Percentiles rank a stretch among this genome's conserved stretches.
These are phyloP conservation scores for Paracentrotus lividus DNA, from an alignment of 53 echinoderm and acorn worm species.

Conservation along the genomic window DNA sequence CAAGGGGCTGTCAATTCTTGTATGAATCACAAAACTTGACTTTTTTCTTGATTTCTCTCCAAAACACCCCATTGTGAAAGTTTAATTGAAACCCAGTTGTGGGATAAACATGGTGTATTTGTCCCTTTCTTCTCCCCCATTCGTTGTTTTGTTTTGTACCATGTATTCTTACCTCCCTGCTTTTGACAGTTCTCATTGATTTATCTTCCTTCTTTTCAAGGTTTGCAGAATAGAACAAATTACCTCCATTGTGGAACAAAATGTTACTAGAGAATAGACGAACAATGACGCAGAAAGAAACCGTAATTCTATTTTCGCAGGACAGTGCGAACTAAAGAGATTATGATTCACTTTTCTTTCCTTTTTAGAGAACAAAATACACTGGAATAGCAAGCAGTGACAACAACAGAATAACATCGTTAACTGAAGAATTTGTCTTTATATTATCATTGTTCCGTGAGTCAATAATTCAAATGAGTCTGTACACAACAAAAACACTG, in stretches of 20 bases:
- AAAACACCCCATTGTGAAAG: constrained; percentile 47
- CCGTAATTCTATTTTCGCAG: constrained; percentile 27
- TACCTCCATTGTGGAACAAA: constrained; percentile 49
- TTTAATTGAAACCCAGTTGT: constrained; percentile 59
- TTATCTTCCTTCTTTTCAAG: constrained; percentile 36
- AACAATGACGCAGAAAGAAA: constrained; percentile 9
- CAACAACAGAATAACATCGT: neutral
- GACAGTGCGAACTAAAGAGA: neutral
- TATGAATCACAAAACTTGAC: constrained; percentile 35
- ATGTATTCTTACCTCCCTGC: constrained; percentile 24
- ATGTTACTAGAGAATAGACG: neutral
- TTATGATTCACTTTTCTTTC: neutral
- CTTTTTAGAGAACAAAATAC: neutral
- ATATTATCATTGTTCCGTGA: too few species aligned
- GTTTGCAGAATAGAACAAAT: constrained; percentile 67
- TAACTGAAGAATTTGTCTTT: too few species aligned
- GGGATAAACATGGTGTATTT: neutral
- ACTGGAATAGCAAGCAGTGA: neutral
- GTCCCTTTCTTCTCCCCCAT: neutral
- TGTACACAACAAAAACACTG: too few species aligned
- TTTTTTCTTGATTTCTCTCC: neutral
- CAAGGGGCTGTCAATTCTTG: constrained; percentile 9
- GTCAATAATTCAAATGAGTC: too few species aligned
- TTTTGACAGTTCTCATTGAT: constrained; percentile 63
- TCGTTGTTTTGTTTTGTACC: neutral